Evolutionary conservation across 2,113 vertebrate species (phyloP).

Genomic region (Polypterus bichir): DNA sequence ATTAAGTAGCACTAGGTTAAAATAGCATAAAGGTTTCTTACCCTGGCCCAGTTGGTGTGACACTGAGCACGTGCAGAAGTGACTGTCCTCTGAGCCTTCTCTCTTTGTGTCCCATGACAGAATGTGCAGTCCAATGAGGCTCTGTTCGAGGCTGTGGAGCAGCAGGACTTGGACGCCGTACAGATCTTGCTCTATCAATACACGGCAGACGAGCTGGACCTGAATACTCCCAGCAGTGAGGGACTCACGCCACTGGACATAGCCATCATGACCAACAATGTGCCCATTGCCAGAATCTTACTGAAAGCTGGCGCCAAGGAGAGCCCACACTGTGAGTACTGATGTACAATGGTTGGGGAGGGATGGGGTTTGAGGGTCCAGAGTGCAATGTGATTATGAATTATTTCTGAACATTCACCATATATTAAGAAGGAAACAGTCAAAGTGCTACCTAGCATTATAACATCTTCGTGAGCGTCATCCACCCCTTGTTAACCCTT

Average conservation of each 20-base stretch:
- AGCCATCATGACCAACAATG: conserved; percentile 86
- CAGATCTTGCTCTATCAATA: conserved; percentile 81
- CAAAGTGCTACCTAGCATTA: too few species aligned
- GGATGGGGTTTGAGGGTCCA: too few species aligned
- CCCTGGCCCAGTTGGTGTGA: background rate
- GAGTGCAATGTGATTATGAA: too few species aligned
- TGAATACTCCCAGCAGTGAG: conserved; percentile 83
- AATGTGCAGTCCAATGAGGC: conserved; percentile 81
- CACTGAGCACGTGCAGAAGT: background rate
- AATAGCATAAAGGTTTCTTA: background rate
- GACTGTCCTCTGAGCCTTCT: background rate
- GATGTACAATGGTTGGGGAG: background rate
- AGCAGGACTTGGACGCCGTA: conserved; percentile 85
- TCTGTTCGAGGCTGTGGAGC: conserved; percentile 83
- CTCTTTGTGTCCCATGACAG: conserved; percentile 34
- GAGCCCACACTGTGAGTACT: conserved; percentile 88
- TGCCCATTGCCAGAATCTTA: conserved; percentile 76
- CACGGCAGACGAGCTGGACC: conserved; percentile 76
- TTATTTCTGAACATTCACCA: too few species aligned
- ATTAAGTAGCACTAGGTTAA: too few species aligned
- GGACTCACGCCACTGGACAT: conserved; percentile 84
- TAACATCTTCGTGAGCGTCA: too few species aligned
- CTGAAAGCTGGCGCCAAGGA: conserved; percentile 76
- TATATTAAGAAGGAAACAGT: too few species aligned
- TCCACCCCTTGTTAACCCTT: too few species aligned